Evolutionary conservation across 30 jellyfish, hydroid and myxozoan species (phyloP), one percentile per base, ranked within the genome.

Genomic region (Aurelia sp.): DNA sequence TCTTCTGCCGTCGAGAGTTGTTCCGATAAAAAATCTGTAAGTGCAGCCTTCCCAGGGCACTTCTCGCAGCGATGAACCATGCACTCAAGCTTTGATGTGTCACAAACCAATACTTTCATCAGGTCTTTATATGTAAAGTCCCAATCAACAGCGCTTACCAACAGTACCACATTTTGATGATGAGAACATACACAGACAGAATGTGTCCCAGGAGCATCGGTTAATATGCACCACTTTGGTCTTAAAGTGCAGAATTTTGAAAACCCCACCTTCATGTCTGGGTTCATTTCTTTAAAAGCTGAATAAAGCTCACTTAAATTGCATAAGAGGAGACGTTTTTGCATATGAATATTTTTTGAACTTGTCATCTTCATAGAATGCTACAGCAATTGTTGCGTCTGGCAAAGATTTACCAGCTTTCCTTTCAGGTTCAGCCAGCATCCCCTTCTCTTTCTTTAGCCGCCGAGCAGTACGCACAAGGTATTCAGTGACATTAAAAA

Each of bases 101-200:
- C 89, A 65, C 93, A 87, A 47, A 77, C 95, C 31, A 86, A 7
- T 33, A 16, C 15, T 35, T 76, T 63, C 50, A 74, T 44, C 67
- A 76, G 53, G 30, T 75, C 91, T 72, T 86, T 86, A 93, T 75
- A 76, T 22, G 82, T 86, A 30, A 71, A 27, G 51, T 74, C 76
- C 64, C 75, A 38, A 58, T 84, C 71, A 51, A 82, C 47, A 10
- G 95, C 90, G 31, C 51, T 51, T 21, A 89, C 61, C 20, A 89
- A 33, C 67, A 81, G 80, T 17, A 68, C 76, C 67, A 63, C 76
- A 70, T 78, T 80, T 81, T 88, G 88, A 58, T 89, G 97, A 44
- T 41, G 48, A 59, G 90, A 21, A 61, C 97, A 89, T 55, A 89
- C 96, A 69, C 96, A 81, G 72, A 81, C 97, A 59, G 91, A 89